Evolutionary conservation across 2,797 vertebrate genomes (phyloP), one percentile per base, ranked within the genome.

Genomic region (Lutjanus campechanus): DNA sequence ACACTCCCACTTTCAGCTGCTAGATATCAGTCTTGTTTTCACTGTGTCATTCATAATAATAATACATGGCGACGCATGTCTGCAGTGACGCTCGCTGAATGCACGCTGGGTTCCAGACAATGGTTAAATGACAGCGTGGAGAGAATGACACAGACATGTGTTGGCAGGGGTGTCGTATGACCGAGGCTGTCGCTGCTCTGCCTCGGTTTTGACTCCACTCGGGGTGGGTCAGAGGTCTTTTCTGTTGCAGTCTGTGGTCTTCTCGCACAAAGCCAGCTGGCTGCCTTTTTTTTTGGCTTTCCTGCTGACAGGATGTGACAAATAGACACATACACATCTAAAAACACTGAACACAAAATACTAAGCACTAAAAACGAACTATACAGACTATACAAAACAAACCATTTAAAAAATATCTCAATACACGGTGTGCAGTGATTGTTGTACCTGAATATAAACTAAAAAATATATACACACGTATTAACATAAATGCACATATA

Each of bases 221-320:
- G 25, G 15, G 7, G 7, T n/a, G 59, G 25, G 8, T 17, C 29
- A 58, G 25, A 8, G 13, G 7, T 25, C 22, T 36, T 9, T 7
- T 12, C 53, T 55, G 1, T 55, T 10, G 5, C 8, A 36, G 55
- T 36, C 25, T 56, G 19, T 16, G 25, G 13, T 9, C n/a, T n/a
- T 16, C n/a, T n/a, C 9, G 58, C 11, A 10, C 17, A 43, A 60
- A 19, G 10, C 58, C 6, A 60, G 5, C n/a, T n/a, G 10, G 17
- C 36, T 60, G 58, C 36, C n/a, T 60, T 60, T 60, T 41, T 60
- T 60, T 60, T 60, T 7, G 58, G 36, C 17, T n/a, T 11, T 40
- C 11, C 16, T 2, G 54, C 25, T 56, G 13, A 46, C 12, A 46
- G 22, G n/a, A n/a, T n/a, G n/a, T n/a, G n/a, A 36, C 29, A 36